A percentile compares a stretch with the other conserved stretches of the same genome.
These are phyloP conservation scores for Oryzias dopingdopingensis DNA, from an alignment of 2,797 vertebrate genomes.

Conservation along the genomic window DNA sequence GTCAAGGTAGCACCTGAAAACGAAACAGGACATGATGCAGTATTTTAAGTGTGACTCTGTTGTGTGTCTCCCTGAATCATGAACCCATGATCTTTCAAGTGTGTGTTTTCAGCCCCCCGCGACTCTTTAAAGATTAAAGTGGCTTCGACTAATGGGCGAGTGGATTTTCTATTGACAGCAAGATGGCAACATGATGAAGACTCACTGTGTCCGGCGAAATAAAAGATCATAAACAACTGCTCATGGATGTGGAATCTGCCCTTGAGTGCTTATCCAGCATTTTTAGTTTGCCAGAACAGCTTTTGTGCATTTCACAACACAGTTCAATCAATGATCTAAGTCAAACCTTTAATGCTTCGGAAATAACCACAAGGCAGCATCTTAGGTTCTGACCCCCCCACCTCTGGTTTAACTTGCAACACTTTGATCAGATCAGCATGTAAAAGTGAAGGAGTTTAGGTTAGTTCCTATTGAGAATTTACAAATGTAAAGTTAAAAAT, in stretches of 20 bases:
- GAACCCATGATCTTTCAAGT: not conserved
- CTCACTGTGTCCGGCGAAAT: conserved; percentile 1
- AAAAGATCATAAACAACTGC: conserved; percentile 9
- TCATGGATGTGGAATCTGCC: conserved; percentile 14
- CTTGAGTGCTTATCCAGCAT: conserved; percentile 40
- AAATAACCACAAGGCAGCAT: conserved; percentile 36
- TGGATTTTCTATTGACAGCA: not conserved
- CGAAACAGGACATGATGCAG: not conserved
- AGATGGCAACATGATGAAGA: conserved; percentile 3
- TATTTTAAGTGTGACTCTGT: not conserved
- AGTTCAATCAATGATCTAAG: conserved; percentile 34
- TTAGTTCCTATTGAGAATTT: too few species aligned
- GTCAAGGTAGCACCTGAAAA: conserved; percentile 77
- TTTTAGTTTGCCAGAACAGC: conserved; percentile 48
- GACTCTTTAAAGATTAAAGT: not conserved
- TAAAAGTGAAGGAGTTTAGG: not conserved
- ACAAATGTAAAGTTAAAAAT: too few species aligned
- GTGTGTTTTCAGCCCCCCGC: not conserved
- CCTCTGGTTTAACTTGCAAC: conserved; percentile 22
- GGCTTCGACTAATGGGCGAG: not conserved
- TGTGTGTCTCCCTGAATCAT: not conserved
- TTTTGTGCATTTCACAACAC: conserved; percentile 30
- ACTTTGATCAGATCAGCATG: conserved; percentile 18
- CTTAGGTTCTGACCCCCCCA: conserved; percentile 19
- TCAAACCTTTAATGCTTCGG: conserved; percentile 32